Conservation (phyloP, 2,113 vertebrate genomes). For the Pachycephala philippinensis region DNA sequence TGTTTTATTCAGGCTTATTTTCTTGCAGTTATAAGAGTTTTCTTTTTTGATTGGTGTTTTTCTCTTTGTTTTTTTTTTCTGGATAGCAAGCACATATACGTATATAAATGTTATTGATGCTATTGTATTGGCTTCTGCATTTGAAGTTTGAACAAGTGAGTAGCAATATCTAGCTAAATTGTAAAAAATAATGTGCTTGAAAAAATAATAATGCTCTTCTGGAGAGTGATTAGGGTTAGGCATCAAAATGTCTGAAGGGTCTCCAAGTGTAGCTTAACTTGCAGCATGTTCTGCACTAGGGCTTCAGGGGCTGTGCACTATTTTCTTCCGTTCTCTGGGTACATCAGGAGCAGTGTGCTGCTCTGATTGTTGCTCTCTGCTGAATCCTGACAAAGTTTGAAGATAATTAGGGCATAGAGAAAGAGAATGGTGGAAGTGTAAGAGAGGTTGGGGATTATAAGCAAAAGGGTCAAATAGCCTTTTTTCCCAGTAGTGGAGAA, state of each 20-base stretch:
- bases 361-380: background rate
- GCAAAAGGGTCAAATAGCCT: background rate
- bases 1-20: background rate
- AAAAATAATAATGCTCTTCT: background rate
- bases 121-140: background rate
- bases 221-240: background rate
- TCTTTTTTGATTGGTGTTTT: background rate
- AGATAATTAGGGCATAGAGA: background rate
- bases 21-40: background rate
- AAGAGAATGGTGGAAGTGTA: background rate
- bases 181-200: background rate
- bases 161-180: background rate
- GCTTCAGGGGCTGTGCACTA: rapidly evolving
- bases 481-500: background rate
- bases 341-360: background rate
- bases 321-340: background rate
- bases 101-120: background rate
- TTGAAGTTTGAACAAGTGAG: background rate
- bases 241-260: background rate
- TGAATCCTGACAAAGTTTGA: background rate
- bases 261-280: background rate
- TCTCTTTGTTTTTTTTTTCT: background rate
- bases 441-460: background rate
- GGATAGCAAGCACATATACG: background rate
- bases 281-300: rapidly evolving